A percentile compares a stretch with the other conserved stretches of the same genome.
These are phyloP conservation scores for Eublepharis macularius DNA, from an alignment of 2,113 vertebrate genomes.

Conservation along the genomic window DNA sequence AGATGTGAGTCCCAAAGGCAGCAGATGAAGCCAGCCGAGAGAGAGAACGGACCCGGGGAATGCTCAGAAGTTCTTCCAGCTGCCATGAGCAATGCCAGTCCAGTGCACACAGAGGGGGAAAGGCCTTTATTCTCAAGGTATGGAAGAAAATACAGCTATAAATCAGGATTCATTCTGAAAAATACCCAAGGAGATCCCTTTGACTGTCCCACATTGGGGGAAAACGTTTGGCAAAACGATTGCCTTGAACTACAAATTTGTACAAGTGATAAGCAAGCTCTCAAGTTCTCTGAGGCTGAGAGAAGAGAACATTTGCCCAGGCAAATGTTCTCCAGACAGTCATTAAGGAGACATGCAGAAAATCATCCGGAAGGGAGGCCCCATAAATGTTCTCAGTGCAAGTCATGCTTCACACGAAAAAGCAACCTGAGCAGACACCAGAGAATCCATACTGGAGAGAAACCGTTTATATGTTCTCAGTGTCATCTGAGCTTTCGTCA, in stretches of 20 bases:
- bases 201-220: neutral
- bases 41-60: no score
- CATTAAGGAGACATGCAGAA: neutral
- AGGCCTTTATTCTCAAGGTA: neutral
- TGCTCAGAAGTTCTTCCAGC: no score
- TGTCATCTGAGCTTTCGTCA: neutral
- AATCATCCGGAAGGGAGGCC: neutral
- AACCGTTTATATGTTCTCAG: neutral
- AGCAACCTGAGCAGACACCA: slow-evolving; percentile 1
- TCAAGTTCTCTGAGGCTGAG: no score
- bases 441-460: neutral
- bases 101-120: no score
- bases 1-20: no score
- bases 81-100: no score
- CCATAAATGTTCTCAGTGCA: neutral
- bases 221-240: neutral
- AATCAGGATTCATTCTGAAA: neutral
- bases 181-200: neutral
- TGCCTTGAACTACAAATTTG: neutral
- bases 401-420: neutral
- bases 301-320: no score
- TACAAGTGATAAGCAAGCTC: neutral
- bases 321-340: no score
- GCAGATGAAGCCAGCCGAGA: no score
- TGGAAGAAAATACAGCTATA: neutral